phyloP scores from a whole-genome alignment of 2,113 vertebrate genomes.

The Larimichthys polyactis region DNA sequence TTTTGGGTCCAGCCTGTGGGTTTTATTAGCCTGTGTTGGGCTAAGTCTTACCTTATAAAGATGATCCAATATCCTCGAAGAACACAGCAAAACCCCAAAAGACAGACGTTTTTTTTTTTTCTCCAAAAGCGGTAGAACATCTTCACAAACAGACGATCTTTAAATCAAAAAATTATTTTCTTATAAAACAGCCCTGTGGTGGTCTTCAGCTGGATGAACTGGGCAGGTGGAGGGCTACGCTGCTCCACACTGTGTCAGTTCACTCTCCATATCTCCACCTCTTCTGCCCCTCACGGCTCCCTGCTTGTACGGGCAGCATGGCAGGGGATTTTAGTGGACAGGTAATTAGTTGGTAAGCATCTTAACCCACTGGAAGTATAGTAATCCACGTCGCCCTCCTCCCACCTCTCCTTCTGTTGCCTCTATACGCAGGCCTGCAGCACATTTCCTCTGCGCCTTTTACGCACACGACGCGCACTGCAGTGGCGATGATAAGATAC shows the following conservation, averaged over 20 bases:
- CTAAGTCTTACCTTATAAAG: slow-evolving; percentile 53
- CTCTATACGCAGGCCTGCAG: slow-evolving; percentile 20
- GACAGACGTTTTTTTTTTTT: not conserved
- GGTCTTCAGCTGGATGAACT: not conserved
- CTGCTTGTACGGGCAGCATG: slow-evolving; percentile 65
- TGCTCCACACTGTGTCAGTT: slow-evolving; percentile 13
- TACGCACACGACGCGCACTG: slow-evolving; percentile 59
- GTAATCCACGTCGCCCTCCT: slow-evolving; percentile 78
- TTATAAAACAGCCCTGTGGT: not conserved
- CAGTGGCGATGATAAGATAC: slow-evolving; percentile 4
- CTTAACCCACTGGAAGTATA: slow-evolving; percentile 81
- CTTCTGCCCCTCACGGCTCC: slow-evolving; percentile 33
- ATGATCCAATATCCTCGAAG: slow-evolving; percentile 20
- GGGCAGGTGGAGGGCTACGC: not conserved
- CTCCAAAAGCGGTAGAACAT: slow-evolving; percentile 1
- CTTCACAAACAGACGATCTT: not conserved
- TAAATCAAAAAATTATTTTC: not conserved
- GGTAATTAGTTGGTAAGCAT: slow-evolving; percentile 85
- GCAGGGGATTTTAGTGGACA: slow-evolving; percentile 73
- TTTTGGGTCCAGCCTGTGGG: not conserved
- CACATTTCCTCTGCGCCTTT: slow-evolving; percentile 50
- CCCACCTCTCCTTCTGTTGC: slow-evolving; percentile 64
- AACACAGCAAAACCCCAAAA: slow-evolving; percentile 12
- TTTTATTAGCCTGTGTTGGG: not conserved
- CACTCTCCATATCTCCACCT: slow-evolving; percentile 10